Percentiles rank a stretch among this genome's conserved stretches.
Conservation (phyloP, 2,888 invertebrate genomes). For the Theristus sp. region DNA sequence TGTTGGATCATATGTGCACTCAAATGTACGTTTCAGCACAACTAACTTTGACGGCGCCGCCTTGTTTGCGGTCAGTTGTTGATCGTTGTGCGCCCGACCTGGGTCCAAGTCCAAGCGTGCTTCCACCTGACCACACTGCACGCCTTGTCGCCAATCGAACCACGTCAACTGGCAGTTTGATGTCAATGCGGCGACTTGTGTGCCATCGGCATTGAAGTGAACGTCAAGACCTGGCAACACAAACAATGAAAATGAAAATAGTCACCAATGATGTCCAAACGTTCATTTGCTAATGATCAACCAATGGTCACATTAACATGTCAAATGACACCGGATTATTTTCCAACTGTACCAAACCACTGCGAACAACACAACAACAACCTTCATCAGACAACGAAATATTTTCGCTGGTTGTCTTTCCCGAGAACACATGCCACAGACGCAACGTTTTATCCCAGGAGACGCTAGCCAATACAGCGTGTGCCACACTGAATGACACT, state of each 20-base stretch:
- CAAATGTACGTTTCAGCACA: background rate
- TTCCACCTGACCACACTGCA: constrained; percentile 59
- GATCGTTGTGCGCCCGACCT: too few species aligned
- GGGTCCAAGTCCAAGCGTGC: constrained; percentile 72
- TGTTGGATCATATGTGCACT: background rate
- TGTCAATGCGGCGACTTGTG: constrained; percentile 76
- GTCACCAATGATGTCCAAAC: too few species aligned
- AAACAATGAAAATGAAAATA: background rate
- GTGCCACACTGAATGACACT: constrained; percentile 51
- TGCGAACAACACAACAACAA: constrained; percentile 11
- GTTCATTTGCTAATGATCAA: too few species aligned
- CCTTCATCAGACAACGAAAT: constrained; percentile 55
- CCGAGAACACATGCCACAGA: constrained; percentile 76
- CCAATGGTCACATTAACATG: too few species aligned
- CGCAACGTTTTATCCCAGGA: constrained; percentile 86
- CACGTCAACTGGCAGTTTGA: constrained; percentile 56
- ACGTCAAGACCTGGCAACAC: constrained; percentile 49
- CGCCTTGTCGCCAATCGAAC: constrained; percentile 44
- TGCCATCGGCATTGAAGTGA: constrained; percentile 68
- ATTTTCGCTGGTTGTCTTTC: constrained; percentile 58
- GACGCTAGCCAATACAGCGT: constrained; percentile 49
- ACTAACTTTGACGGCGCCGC: constrained; percentile 3
- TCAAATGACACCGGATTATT: too few species aligned
- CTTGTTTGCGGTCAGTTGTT: constrained; percentile 55
- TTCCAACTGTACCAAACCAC: background rate